These are phyloP conservation scores for Tanytarsus gracilentus DNA, from an alignment of 2,888 invertebrate genomes.

Conservation along the genomic window DNA sequence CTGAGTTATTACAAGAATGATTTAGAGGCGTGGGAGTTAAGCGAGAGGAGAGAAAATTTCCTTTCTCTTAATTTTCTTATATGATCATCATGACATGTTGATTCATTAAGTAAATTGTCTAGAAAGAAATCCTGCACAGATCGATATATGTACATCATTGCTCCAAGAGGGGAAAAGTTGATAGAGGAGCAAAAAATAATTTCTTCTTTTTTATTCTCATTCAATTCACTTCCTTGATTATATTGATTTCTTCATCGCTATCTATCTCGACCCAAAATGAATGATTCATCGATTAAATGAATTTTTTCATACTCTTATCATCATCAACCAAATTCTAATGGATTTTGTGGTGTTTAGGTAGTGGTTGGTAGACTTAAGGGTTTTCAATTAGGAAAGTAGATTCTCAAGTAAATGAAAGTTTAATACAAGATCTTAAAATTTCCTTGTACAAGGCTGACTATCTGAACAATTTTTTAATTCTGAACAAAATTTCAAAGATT, in stretches of 20 bases:
- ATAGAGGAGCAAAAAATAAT: not conserved
- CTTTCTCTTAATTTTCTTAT: not conserved
- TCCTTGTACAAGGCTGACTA: no score
- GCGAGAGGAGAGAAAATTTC: not conserved
- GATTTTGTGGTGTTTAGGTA: no score
- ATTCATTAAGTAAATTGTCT: constrained; percentile 27
- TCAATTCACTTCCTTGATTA: not conserved
- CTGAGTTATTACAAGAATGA: not conserved
- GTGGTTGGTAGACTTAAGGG: no score
- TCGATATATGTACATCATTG: constrained; percentile 17
- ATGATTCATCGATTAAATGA: constrained; percentile 14
- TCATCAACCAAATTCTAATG: no score
- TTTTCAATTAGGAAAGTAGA: no score
- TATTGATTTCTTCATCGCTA: constrained; percentile 3
- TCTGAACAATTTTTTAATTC: no score
- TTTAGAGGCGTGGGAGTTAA: not conserved
- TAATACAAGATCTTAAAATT: no score
- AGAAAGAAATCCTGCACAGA: constrained; percentile 15
- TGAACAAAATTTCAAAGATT: no score
- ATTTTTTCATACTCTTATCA: not conserved
- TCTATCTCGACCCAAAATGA: not conserved
- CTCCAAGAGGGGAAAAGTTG: no score
- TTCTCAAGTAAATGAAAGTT: no score
- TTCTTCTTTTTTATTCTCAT: not conserved
- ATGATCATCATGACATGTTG: constrained; percentile 8